A percentile compares a stretch with the other conserved stretches of the same genome.
Conservation (phyloP, 1,140 invertebrate species). For the Tetranychus urticae region DNA sequence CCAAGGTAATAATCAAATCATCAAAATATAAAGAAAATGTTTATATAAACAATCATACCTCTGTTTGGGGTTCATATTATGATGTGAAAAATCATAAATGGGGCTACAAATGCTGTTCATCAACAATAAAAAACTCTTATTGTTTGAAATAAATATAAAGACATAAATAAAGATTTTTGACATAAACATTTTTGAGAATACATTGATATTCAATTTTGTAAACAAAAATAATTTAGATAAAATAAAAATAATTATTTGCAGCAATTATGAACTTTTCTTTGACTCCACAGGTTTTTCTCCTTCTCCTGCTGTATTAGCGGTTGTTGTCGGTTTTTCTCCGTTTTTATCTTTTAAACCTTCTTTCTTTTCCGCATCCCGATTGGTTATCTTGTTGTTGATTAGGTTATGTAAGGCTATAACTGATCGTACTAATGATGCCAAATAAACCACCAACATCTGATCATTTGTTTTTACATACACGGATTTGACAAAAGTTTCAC, state of each 20-base stretch:
- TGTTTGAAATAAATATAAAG: slow-evolving; percentile 16
- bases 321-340: slow-evolving; percentile 21
- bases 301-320: slow-evolving; percentile 9
- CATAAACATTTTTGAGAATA: too few relatives aligned
- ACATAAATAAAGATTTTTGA: too few relatives aligned
- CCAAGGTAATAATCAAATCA: slow-evolving; percentile 60
- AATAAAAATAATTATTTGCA: too few relatives aligned
- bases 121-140: slow-evolving; percentile 53
- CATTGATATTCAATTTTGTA: too few relatives aligned
- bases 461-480: slow-evolving; percentile 99
- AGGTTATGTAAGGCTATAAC: slow-evolving; percentile 86
- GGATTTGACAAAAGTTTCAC: slow-evolving; percentile 75
- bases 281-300: too few relatives aligned
- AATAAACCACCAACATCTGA: slow-evolving; percentile 93
- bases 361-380: slow-evolving; percentile 56
- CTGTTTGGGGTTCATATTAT: slow-evolving; percentile 91
- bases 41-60: slow-evolving; percentile 68
- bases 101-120: slow-evolving; percentile 92
- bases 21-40: slow-evolving; percentile 89
- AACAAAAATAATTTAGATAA: too few relatives aligned
- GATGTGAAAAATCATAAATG: slow-evolving; percentile 45
- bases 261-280: too few relatives aligned
- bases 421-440: slow-evolving; percentile 79
- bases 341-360: slow-evolving; percentile 20
- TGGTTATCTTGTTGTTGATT: slow-evolving; percentile 96